Evolutionary conservation across 2,888 invertebrate species (phyloP).

Genomic region (Molorchus minor): DNA sequence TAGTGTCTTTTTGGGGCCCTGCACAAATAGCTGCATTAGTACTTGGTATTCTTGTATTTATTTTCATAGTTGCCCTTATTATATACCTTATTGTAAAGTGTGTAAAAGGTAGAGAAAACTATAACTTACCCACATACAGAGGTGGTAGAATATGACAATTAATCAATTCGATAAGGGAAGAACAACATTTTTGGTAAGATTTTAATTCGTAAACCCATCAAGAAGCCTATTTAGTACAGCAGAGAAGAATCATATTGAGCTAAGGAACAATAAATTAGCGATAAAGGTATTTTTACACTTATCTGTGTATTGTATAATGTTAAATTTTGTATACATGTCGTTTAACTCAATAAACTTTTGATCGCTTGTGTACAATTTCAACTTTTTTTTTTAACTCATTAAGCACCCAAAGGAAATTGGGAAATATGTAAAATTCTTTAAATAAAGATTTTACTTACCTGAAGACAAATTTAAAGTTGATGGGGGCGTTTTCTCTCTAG

Average conservation of each 20-base stretch:
- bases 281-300: too few relatives aligned
- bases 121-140: conserved; percentile 70
- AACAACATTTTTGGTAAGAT: conserved; percentile 38
- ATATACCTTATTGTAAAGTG: conserved; percentile 70
- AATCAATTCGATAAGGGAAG: conserved; percentile 41
- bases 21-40: conserved; percentile 75
- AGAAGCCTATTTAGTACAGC: neutral
- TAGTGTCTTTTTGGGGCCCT: conserved; percentile 53
- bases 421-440: too few relatives aligned
- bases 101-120: conserved; percentile 63
- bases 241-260: too few relatives aligned
- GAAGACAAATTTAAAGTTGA: conserved; percentile 49
- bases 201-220: neutral
- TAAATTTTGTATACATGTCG: too few relatives aligned
- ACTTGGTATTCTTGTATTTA: conserved; percentile 69
- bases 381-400: too few relatives aligned
- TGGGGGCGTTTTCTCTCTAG: conserved; percentile 60
- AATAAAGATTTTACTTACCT: conserved; percentile 44
- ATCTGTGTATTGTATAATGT: too few relatives aligned
- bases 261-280: too few relatives aligned
- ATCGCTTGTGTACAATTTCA: too few relatives aligned
- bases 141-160: conserved; percentile 47
- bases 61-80: conserved; percentile 70
- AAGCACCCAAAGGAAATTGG: too few relatives aligned
- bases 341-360: too few relatives aligned